phyloP scores from a whole-genome alignment of 2,888 invertebrate species.

The Eupsilia transversa region DNA sequence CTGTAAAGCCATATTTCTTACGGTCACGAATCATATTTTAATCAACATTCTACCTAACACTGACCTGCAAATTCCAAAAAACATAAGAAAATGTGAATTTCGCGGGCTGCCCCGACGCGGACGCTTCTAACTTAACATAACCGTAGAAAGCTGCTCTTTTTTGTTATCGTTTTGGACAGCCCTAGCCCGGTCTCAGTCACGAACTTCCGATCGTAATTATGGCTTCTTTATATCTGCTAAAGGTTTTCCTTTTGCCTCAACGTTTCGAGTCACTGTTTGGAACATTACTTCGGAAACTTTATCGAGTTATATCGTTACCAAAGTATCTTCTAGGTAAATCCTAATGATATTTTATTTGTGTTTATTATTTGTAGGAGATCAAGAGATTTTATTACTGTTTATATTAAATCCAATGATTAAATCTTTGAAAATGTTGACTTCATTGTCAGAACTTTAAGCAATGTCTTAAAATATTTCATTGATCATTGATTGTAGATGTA shows the following conservation, averaged over 20 bases:
- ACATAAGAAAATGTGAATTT: no score
- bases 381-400: constrained; percentile 1
- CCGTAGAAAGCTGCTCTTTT: no score
- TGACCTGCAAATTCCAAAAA: no score
- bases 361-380: constrained; percentile 3
- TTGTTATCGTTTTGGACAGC: constrained; percentile 21
- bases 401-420: not conserved
- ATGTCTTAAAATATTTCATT: no score
- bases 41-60: no score
- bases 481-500: no score
- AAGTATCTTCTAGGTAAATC: constrained; percentile 23
- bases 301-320: constrained; percentile 31
- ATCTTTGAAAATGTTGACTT: no score
- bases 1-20: no score
- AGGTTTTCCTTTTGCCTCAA: constrained; percentile 45
- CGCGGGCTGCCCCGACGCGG: no score
- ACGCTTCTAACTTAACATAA: no score
- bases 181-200: constrained; percentile 49
- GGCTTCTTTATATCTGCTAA: constrained; percentile 59
- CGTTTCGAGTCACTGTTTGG: constrained; percentile 18
- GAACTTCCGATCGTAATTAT: constrained; percentile 64
- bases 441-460: no score
- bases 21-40: no score
- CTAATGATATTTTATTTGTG: constrained; percentile 33
- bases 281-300: constrained; percentile 52